Evolutionary conservation across 2,113 vertebrate genomes (phyloP).

Genomic region (Aphyosemion australe): DNA sequence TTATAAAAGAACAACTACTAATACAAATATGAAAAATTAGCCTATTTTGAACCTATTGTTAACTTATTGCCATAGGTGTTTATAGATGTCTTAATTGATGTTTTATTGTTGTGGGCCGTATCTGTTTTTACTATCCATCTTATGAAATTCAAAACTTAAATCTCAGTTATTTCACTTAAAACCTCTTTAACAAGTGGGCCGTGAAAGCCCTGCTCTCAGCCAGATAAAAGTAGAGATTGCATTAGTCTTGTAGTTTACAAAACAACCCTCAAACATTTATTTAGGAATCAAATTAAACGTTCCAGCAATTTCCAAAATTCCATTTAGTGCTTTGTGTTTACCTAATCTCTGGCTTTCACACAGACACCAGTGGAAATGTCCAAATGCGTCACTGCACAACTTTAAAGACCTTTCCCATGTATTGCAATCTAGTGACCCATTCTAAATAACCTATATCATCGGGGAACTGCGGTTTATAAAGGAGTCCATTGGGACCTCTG

Average conservation of each 20-base stretch:
- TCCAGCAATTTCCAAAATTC: constrained; percentile 80
- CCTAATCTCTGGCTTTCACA: constrained; percentile 77
- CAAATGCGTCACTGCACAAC: constrained; percentile 83
- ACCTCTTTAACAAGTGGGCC: constrained; percentile 68
- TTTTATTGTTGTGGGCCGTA: too few species aligned
- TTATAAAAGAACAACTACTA: too few species aligned
- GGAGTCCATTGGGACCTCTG: constrained; percentile 81
- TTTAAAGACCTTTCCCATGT: constrained; percentile 84
- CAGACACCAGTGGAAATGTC: constrained; percentile 77
- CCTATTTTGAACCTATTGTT: too few species aligned
- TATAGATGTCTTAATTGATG: too few species aligned
- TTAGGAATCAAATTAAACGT: constrained; percentile 80
- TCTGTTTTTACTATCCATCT: too few species aligned
- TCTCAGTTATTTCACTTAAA: constrained; percentile 61
- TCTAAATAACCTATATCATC: constrained; percentile 86
- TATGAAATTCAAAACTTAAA: too few species aligned
- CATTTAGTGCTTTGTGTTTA: constrained; percentile 76
- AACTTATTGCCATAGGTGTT: too few species aligned
- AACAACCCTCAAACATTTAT: constrained; percentile 72
- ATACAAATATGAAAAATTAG: too few species aligned
- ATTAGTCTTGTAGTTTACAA: constrained; percentile 79
- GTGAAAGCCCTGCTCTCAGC: constrained; percentile 55
- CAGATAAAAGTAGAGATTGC: constrained; percentile 69
- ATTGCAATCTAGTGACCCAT: constrained; percentile 90
- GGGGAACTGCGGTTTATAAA: constrained; percentile 83